phyloP scores from a whole-genome alignment of 1,140 invertebrate species.

The Homalodisca vitripennis region DNA sequence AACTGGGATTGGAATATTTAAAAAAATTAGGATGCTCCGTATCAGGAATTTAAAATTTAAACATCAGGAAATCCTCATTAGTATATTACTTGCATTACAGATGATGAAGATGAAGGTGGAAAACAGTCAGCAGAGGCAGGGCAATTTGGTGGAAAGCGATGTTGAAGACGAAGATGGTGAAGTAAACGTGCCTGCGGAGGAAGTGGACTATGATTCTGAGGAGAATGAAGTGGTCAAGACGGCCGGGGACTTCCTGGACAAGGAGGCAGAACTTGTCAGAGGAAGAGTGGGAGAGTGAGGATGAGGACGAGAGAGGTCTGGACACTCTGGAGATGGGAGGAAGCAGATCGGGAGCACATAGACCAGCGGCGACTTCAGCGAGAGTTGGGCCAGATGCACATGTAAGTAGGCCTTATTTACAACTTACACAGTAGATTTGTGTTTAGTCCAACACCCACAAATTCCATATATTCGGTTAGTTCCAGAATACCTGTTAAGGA shows the following conservation, averaged over 20 bases:
- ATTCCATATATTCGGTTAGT: too few species aligned
- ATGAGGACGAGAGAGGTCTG: slow-evolving; percentile 72
- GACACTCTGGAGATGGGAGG: slow-evolving; percentile 73
- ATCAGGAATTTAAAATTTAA: too few species aligned
- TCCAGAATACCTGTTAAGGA: too few species aligned
- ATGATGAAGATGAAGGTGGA: slow-evolving; percentile 40
- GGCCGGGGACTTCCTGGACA: slow-evolving; percentile 71
- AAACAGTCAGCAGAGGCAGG: too few species aligned
- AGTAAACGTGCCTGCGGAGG: slow-evolving; percentile 44
- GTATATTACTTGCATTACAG: slow-evolving; percentile 29
- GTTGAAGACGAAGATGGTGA: slow-evolving; percentile 45
- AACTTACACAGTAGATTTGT: too few species aligned
- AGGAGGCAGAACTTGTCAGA: slow-evolving; percentile 86
- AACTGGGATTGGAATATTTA: too few species aligned
- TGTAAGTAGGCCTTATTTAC: too few species aligned
- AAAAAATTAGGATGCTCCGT: too few species aligned
- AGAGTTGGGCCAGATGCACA: slow-evolving; percentile 68
- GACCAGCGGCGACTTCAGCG: slow-evolving; percentile 63
- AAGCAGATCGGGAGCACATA: slow-evolving; percentile 73
- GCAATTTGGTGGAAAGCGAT: too few species aligned
- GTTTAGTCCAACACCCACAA: too few species aligned
- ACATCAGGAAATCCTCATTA: too few species aligned
- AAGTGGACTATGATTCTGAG: slow-evolving; percentile 70
- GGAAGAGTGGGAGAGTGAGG: slow-evolving; percentile 73
- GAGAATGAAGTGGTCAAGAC: slow-evolving; percentile 67